Conservation (phyloP, 2,888 invertebrate genomes). For the Tribolium freemani region DNA sequence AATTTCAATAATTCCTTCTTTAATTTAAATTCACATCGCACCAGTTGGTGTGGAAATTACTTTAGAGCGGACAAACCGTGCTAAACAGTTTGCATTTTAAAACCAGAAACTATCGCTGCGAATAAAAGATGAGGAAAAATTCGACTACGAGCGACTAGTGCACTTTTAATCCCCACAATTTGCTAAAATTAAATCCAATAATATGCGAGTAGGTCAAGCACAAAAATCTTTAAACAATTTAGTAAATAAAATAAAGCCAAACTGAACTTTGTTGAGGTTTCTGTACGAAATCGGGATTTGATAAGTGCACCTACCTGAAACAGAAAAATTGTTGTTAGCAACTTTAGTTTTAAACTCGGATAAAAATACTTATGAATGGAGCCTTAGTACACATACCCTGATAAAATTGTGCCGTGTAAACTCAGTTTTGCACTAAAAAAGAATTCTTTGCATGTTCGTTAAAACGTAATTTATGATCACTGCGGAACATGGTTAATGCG, state of each 20-base stretch:
- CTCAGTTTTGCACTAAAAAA: background rate
- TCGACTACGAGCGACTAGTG: background rate
- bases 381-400: background rate
- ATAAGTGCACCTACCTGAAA: too few relatives aligned
- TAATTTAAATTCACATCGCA: constrained; percentile 27
- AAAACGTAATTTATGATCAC: background rate
- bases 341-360: too few relatives aligned
- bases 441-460: background rate
- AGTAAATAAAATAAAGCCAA: too few relatives aligned
- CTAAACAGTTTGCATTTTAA: background rate
- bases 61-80: background rate
- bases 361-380: too few relatives aligned
- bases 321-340: too few relatives aligned
- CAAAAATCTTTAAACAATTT: too few relatives aligned
- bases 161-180: too few relatives aligned
- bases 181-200: background rate
- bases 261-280: too few relatives aligned
- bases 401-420: background rate
- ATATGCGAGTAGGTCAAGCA: too few relatives aligned
- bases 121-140: background rate
- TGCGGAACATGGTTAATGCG: background rate
- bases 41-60: constrained; percentile 24
- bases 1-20: constrained; percentile 30
- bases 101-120: background rate
- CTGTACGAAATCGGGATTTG: too few relatives aligned